These are phyloP conservation scores for Leuciscus waleckii DNA, from an alignment of 2,797 vertebrate genomes.

Conservation along the genomic window DNA sequence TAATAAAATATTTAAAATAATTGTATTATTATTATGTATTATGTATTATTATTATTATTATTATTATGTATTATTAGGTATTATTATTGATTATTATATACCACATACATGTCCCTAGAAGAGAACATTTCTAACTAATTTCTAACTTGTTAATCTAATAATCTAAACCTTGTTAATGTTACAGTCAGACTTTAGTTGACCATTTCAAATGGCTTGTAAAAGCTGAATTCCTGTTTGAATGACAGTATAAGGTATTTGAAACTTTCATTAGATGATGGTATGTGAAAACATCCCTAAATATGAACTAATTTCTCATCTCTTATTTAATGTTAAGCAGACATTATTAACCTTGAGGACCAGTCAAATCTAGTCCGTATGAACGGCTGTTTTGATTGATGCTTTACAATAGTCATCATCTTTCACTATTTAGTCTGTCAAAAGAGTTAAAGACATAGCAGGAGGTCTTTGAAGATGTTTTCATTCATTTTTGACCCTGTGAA, in stretches of 20 bases:
- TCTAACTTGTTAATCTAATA: background rate
- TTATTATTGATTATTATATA: background rate
- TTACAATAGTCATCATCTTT: background rate
- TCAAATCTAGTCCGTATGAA: background rate
- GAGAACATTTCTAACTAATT: background rate
- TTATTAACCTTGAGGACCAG: slow-evolving; percentile 10
- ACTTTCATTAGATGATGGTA: background rate
- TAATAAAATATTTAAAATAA: background rate
- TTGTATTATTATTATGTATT: background rate
- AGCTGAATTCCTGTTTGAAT: background rate
- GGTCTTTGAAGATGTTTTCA: background rate
- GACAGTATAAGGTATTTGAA: background rate
- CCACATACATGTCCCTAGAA: background rate
- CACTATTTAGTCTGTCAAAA: background rate
- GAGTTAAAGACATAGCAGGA: background rate
- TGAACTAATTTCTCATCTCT: background rate
- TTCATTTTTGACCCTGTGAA: background rate
- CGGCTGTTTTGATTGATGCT: background rate
- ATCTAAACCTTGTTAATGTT: background rate
- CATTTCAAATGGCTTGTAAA: background rate
- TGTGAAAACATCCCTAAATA: background rate
- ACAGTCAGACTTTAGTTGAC: background rate
- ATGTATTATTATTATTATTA: background rate
- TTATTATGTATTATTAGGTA: background rate
- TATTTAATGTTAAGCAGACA: background rate